These are phyloP conservation scores for Vidua chalybeata DNA, from an alignment of 2,113 vertebrate genomes.

Conservation along the genomic window DNA sequence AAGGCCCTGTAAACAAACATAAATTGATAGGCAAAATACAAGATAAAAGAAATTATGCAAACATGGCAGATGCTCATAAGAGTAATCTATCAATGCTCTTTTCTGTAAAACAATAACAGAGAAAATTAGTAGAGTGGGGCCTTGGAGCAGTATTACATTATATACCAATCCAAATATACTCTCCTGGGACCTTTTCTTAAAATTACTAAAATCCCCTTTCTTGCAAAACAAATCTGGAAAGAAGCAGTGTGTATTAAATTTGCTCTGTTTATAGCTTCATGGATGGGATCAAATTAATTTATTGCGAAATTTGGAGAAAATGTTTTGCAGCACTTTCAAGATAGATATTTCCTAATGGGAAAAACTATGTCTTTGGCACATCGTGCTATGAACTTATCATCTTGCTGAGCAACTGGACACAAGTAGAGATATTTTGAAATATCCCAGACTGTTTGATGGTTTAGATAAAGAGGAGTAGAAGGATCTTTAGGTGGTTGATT, in stretches of 20 bases:
- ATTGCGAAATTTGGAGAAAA: neutral
- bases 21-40: neutral
- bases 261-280: neutral
- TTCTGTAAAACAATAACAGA: neutral
- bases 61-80: accelerated
- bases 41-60: neutral
- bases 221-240: neutral
- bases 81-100: neutral
- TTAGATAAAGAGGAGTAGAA: neutral
- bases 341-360: neutral
- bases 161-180: neutral
- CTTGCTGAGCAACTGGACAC: neutral
- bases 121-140: neutral
- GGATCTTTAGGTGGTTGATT: neutral
- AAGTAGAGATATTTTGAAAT: neutral
- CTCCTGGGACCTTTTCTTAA: neutral
- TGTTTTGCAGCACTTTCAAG: neutral
- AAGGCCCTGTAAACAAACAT: neutral
- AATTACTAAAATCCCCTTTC: neutral
- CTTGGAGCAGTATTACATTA: neutral
- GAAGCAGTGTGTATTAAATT: neutral
- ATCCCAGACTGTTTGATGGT: neutral
- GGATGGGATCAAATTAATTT: neutral
- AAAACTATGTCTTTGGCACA: neutral
- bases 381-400: neutral